These are phyloP conservation scores for Porphyrio hochstetteri DNA, from an alignment of 2,113 vertebrate species.

Conservation along the genomic window DNA sequence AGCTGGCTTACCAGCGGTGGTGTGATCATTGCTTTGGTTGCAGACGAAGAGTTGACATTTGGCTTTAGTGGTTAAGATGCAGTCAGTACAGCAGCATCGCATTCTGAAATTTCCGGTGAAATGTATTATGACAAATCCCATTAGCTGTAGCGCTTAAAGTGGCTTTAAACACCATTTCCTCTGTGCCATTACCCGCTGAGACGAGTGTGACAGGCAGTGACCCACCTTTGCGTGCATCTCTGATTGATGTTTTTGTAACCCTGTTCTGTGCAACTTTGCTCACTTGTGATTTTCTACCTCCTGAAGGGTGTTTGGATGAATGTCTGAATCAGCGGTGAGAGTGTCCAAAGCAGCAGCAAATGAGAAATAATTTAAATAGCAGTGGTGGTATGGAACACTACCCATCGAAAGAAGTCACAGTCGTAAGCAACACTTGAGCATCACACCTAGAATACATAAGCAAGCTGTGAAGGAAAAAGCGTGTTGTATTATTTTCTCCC, in stretches of 20 bases:
- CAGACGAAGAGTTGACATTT: neutral
- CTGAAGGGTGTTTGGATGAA: neutral
- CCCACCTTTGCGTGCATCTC: neutral
- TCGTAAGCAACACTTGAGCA: neutral
- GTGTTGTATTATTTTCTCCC: slow-evolving; percentile 26
- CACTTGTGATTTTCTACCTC: neutral
- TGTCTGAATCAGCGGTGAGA: neutral
- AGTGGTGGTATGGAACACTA: neutral
- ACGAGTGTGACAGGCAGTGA: neutral
- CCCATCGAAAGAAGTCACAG: neutral
- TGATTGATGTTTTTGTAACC: neutral
- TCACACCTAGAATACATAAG: neutral
- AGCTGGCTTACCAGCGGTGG: neutral
- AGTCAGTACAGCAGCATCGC: neutral
- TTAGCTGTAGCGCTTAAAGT: neutral
- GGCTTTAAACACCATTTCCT: neutral
- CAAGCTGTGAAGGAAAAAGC: slow-evolving; percentile 32
- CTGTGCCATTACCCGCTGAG: neutral
- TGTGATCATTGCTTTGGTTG: neutral
- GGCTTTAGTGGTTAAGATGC: neutral
- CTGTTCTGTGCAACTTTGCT: neutral
- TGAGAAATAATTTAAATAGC: neutral
- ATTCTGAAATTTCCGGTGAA: neutral
- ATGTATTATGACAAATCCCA: neutral
- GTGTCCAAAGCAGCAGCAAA: neutral